phyloP scores from a whole-genome alignment of 1,140 invertebrate genomes.

The Heliconius hewitsoni region DNA sequence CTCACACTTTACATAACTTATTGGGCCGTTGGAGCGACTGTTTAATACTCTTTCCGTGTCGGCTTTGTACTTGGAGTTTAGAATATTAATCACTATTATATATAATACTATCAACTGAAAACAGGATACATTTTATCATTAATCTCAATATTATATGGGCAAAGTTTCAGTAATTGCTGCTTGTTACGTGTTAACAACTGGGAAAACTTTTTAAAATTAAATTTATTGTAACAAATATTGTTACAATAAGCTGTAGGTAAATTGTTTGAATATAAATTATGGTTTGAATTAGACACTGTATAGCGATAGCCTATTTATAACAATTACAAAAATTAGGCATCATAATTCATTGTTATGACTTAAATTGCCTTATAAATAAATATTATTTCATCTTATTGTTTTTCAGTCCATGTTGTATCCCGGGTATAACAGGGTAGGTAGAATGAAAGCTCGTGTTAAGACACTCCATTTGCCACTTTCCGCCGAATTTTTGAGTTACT shows the following conservation, averaged over 20 bases:
- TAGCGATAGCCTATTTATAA: background rate
- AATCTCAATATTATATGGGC: constrained; percentile 56
- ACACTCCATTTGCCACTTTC: too few species aligned
- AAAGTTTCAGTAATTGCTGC: constrained; percentile 5
- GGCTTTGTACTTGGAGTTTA: constrained; percentile 59
- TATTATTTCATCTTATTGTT: background rate
- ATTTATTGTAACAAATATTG: background rate
- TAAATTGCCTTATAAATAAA: background rate
- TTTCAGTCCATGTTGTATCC: background rate
- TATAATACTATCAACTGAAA: constrained; percentile 59
- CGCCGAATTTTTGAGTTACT: too few species aligned
- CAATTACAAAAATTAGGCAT: background rate
- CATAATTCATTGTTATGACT: background rate
- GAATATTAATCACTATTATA: constrained; percentile 73
- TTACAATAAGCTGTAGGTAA: background rate
- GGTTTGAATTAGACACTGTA: background rate
- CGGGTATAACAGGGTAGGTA: too few species aligned
- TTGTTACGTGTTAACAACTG: background rate
- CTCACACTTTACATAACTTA: constrained; percentile 80
- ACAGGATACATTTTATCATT: constrained; percentile 54
- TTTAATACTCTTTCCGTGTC: constrained; percentile 77
- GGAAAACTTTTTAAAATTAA: constrained; percentile 8
- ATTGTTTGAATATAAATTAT: background rate
- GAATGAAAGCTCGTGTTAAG: too few species aligned
- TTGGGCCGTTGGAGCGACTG: constrained; percentile 75